phyloP scores from a whole-genome alignment of 2,797 vertebrate species.

The Xiphophorus birchmanni region DNA sequence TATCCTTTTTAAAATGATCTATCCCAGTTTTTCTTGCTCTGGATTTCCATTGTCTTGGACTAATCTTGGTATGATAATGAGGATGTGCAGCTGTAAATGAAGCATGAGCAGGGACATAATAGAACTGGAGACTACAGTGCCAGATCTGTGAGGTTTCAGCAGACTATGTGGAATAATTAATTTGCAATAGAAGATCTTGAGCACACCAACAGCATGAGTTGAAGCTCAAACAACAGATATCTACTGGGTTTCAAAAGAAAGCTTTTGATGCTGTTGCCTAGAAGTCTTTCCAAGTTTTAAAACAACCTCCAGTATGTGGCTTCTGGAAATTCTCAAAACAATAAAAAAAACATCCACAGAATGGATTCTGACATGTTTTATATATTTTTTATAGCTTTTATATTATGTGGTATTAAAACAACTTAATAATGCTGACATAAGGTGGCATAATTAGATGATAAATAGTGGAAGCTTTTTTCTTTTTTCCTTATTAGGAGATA shows the following conservation, averaged over 20 bases:
- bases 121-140: slow-evolving; percentile 23
- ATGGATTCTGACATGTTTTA: not conserved
- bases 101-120: slow-evolving; percentile 33
- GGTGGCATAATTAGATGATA: slow-evolving; percentile 9
- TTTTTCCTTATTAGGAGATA: slow-evolving; percentile 18
- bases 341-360: not conserved
- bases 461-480: slow-evolving; percentile 1
- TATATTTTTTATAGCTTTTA: not conserved
- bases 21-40: not conserved
- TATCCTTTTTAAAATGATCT: not conserved
- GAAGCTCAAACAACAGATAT: slow-evolving; percentile 26
- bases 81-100: slow-evolving; percentile 37
- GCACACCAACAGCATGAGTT: slow-evolving; percentile 8
- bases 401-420: not conserved
- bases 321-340: slow-evolving; percentile 13
- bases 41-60: not conserved
- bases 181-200: slow-evolving; percentile 37
- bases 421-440: slow-evolving; percentile 3
- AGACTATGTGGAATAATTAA: slow-evolving; percentile 40
- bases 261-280: slow-evolving; percentile 18
- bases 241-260: slow-evolving; percentile 21
- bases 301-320: slow-evolving; percentile 16
- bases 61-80: slow-evolving; percentile 20
- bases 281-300: slow-evolving; percentile 22
- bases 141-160: slow-evolving; percentile 36